Evolutionary conservation across 2,888 invertebrate species (phyloP), one percentile per base, ranked within the genome.

Genomic region (Sarcophaga subvicina): DNA sequence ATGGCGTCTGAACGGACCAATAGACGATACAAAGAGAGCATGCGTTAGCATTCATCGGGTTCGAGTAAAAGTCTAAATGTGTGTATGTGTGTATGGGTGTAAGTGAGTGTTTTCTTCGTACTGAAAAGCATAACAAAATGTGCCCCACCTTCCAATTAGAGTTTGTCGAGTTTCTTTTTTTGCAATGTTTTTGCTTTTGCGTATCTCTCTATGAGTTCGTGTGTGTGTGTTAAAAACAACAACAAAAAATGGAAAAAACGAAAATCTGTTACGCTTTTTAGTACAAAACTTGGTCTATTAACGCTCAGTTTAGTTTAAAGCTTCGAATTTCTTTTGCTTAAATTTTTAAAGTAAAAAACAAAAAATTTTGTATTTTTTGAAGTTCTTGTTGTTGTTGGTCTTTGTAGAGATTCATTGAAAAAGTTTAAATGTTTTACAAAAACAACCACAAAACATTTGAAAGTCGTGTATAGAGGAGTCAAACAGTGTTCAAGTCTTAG

Each of bases 1-100:
- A 92, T 92, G 92, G 92, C 92, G 92, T 91, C 91, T 90, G 91
- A 91, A 90, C 90, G 90, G 90, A 90, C 93, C 93, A 93, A 93
- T 93, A 93, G 92, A 91, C 90, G 90, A 89, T 86, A 49, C n/a
- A 76, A 87, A 90, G 70, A 89, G 91, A 92, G 93, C 93, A 91
- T 93, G 93, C 89, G 89, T 63, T 64, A 82, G 70, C 45, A 63
- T 62, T 60, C 71, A 49, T 71, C 17, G 20, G 72, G 73, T 69
- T 71, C 27, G 3, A 76, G 60, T 66, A 17, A 14, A 54, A 54
- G 17, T 71, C 20, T n/a, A 8, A 10, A 11, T 72, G 37, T 72
- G 22, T n/a, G 59, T 25, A 47, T 54, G 37, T 37, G 37, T 0
- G 27, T 27, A 27, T 37, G 37, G 37, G 37, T 37, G 37, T 37